Conservation (phyloP, 2,888 invertebrate species). For the Danaus chrysippus region DNA sequence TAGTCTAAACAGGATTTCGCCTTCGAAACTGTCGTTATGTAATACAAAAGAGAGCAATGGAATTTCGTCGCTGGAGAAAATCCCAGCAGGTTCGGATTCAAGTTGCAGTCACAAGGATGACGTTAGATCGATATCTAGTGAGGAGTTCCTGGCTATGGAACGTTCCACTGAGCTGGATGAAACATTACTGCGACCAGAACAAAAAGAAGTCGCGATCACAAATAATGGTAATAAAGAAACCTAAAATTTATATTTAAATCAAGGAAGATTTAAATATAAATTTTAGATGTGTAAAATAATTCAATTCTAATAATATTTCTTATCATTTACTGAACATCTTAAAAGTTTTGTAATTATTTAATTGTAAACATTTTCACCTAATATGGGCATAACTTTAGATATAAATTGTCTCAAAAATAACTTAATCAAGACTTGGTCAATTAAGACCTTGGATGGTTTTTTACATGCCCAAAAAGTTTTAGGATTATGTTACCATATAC, state of each 20-base stretch:
- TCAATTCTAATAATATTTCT: too few species aligned
- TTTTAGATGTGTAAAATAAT: too few species aligned
- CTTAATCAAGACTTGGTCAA: too few species aligned
- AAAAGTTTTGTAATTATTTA: too few species aligned
- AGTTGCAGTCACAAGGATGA: constrained; percentile 64
- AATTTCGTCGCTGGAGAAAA: constrained; percentile 50
- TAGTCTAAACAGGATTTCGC: constrained; percentile 71
- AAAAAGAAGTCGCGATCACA: constrained; percentile 49
- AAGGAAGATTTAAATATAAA: too few species aligned
- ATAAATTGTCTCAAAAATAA: too few species aligned
- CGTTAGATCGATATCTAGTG: constrained; percentile 62
- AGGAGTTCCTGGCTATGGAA: constrained; percentile 73
- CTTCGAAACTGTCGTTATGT: constrained; percentile 68
- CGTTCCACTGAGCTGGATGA: constrained; percentile 63
- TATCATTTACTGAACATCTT: too few species aligned
- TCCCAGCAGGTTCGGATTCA: constrained; percentile 60
- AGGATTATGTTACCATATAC: too few species aligned
- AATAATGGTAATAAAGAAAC: constrained; percentile 43
- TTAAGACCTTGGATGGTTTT: too few species aligned
- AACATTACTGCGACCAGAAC: constrained; percentile 47
- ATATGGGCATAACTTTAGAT: too few species aligned
- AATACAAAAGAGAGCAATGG: constrained; percentile 61
- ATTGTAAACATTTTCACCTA: too few species aligned
- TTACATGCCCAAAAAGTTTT: too few species aligned
- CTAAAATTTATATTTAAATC: not conserved